Percentiles rank a stretch among this genome's conserved stretches.
Conservation (phyloP, 2,888 invertebrate species). For the Dorcus parallelipipedus region DNA sequence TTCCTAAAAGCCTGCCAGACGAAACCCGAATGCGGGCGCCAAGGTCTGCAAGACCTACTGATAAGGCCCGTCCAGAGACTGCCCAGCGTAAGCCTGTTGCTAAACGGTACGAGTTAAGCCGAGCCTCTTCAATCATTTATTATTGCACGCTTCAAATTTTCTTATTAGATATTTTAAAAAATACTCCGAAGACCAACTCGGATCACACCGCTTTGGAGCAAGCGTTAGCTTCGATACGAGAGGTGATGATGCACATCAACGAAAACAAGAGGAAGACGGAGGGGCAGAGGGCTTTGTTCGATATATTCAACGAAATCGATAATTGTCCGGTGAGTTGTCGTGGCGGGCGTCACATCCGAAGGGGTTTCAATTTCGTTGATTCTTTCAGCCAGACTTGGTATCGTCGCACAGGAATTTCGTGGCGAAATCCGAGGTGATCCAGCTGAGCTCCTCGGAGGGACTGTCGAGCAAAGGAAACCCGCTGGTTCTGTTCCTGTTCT, state of each 20-base stretch:
- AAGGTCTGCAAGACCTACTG: slow-evolving; percentile 91
- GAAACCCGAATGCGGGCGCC: slow-evolving; percentile 93
- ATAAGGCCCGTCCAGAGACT: slow-evolving; percentile 97
- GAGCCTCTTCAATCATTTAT: neutral
- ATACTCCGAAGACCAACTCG: slow-evolving; percentile 84
- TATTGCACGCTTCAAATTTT: slow-evolving; percentile 3
- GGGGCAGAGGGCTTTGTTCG: slow-evolving; percentile 92
- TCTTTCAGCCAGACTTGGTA: slow-evolving; percentile 76
- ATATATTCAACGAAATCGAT: slow-evolving; percentile 97
- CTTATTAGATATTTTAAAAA: slow-evolving; percentile 82
- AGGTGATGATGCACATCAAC: slow-evolving; percentile 95
- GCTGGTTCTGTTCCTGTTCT: slow-evolving; percentile 87
- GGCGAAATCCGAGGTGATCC: slow-evolving; percentile 82
- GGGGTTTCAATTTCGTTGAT: neutral
- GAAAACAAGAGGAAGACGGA: slow-evolving; percentile 97
- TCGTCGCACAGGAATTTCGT: slow-evolving; percentile 91
- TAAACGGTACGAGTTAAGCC: slow-evolving; percentile 68
- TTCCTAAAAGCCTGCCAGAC: slow-evolving; percentile 95
- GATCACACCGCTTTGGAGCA: slow-evolving; percentile 81
- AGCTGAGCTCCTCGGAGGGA: slow-evolving; percentile 69
- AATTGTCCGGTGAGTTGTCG: slow-evolving; percentile 79
- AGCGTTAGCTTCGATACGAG: slow-evolving; percentile 83
- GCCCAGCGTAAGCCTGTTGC: slow-evolving; percentile 90
- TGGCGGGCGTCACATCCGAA: neutral
- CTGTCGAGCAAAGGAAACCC: slow-evolving; percentile 78